Base-by-base conservation (phyloP, 2,797 vertebrate genomes). In the Crypturellus tataupa region DNA sequence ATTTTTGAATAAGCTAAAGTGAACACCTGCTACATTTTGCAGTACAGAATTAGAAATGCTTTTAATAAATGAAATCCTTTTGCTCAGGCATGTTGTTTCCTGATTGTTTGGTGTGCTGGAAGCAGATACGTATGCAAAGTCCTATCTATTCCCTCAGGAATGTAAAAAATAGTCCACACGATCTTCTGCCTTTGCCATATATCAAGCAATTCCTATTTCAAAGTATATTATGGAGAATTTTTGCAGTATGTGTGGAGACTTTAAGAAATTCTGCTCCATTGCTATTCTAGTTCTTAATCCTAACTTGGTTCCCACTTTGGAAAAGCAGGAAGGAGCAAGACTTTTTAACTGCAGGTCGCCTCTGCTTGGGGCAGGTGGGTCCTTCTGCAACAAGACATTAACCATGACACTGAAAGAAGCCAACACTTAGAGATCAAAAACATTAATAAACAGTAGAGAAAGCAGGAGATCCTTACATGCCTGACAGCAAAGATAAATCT, bases 401-500 rank as follows among this genome's bases (percentile, higher is more conserved):
- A 68, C 0, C 0, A 37, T 9, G 21, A 78, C 14, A 44, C 47
- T 60, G 24, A 24, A 69, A 89, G 47, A 91, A 87, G 25, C 5
- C 3, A 10, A 71, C 80, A 15, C 47, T 81, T 67, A 49, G n/a
- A 78, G 49, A 73, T 85, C 6, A 65, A 94, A 92, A 77, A 18
- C 55, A 51, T 77, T 62, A 72, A 81, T 70, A 78, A 89, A 53
- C n/a, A 75, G 25, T 13, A 60, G 42, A 87, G 72, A 80, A 90
- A 93, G 25, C 2, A 85, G 33, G 13, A 25, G 6, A 60, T 53
- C 39, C 16, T 55, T 86, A 44, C 58, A 71, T 63, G 71, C 29
- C 29, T 64, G 18, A 42, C 39, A 25, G 27, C 9, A 18, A 64
- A 64, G 39, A 64, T 29, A 29, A 31, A 40, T 29, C 37, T n/a